Evolutionary conservation across 2,113 vertebrate genomes (phyloP).

Genomic region (Rhombomys opimus): DNA sequence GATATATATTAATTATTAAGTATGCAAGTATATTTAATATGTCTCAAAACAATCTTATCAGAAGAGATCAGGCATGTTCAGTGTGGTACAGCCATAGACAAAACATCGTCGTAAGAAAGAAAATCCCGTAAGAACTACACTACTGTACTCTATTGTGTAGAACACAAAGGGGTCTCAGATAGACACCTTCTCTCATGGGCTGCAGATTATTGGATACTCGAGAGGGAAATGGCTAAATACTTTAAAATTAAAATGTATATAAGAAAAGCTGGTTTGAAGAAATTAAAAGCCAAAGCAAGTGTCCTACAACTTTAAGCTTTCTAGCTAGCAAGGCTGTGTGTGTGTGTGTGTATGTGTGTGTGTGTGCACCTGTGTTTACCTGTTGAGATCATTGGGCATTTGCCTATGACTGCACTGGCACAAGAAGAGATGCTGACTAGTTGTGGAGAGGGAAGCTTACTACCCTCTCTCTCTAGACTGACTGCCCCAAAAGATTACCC

Average conservation of each 20-base stretch:
- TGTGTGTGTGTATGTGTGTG: neutral
- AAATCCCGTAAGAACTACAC: neutral
- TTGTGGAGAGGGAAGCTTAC: neutral
- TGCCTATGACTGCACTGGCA: neutral
- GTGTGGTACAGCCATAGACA: neutral
- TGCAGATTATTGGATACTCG: conserved; percentile 1
- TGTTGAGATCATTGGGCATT: neutral
- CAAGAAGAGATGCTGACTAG: neutral
- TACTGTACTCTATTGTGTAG: neutral
- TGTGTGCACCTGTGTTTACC: fast-evolving
- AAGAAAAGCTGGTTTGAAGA: neutral
- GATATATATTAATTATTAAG: neutral
- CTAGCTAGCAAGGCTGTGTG: neutral
- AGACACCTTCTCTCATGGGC: neutral
- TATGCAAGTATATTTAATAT: neutral
- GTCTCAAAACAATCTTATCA: neutral
- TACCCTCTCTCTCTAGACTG: conserved; percentile 18
- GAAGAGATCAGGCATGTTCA: neutral
- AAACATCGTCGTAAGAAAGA: conserved; percentile 9
- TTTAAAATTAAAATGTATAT: neutral
- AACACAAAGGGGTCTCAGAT: neutral
- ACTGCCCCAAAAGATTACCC: neutral
- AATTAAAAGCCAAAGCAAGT: neutral
- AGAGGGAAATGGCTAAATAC: neutral
- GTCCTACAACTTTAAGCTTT: neutral